Percentiles rank a stretch among this genome's conserved stretches.
Conservation (phyloP, 2,113 vertebrate genomes). For the Danio rerio region GRCz12tu NC_133181.1:26469001-26469500, state of each 20-base stretch:
- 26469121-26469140: too few relatives aligned
- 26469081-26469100: too few relatives aligned
- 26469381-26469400: slow-evolving; percentile 88
- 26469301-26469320: slow-evolving; percentile 75
- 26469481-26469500: slow-evolving; percentile 85
- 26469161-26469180: not conserved
- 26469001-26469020: too few relatives aligned
- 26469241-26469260: not conserved
- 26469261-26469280: not conserved
- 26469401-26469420: slow-evolving; percentile 87
- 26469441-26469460: slow-evolving; percentile 88
- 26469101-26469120: too few relatives aligned
- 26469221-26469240: not conserved
- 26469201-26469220: not conserved
- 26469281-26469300: slow-evolving; percentile 2
- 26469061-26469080: too few relatives aligned
- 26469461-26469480: slow-evolving; percentile 85
- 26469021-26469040: too few relatives aligned
- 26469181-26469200: not conserved
- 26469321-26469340: slow-evolving; percentile 85
- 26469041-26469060: too few relatives aligned
- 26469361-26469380: slow-evolving; percentile 85
- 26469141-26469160: not conserved
- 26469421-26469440: slow-evolving; percentile 83
- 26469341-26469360: slow-evolving; percentile 86